phyloP scores from a whole-genome alignment of 2,113 vertebrate species.

The Fregetta grallaria region DNA sequence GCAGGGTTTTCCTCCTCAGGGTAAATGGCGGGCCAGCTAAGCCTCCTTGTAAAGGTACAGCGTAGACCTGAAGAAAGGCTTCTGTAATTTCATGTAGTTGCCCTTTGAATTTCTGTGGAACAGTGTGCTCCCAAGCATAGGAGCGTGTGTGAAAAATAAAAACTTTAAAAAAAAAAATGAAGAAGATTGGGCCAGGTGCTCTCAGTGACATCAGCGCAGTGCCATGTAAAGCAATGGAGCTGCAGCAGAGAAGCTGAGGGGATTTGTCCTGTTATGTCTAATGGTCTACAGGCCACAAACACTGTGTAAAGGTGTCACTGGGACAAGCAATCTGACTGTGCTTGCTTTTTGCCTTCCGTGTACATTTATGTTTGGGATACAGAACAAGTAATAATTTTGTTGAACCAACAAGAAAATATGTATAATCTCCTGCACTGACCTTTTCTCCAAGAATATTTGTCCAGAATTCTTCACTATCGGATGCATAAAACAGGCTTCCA shows the following conservation, averaged over 20 bases:
- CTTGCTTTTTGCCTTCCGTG: constrained; percentile 23
- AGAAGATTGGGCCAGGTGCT: neutral
- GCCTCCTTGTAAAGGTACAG: constrained; percentile 1
- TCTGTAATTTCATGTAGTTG: constrained; percentile 28
- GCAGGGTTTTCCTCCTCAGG: constrained; percentile 1
- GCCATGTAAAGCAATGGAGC: neutral
- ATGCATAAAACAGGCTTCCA: neutral
- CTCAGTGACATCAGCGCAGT: neutral
- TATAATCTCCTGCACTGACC: neutral
- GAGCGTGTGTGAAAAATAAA: neutral
- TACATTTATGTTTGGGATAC: constrained; percentile 11
- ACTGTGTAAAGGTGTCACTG: constrained; percentile 55
- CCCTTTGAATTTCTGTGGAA: constrained; percentile 41
- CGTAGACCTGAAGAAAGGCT: constrained; percentile 30
- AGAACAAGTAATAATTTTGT: neutral
- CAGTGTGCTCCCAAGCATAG: neutral
- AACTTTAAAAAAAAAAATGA: neutral
- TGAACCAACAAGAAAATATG: neutral
- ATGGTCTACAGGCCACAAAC: constrained; percentile 22
- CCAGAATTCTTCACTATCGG: neutral
- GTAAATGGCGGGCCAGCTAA: neutral
- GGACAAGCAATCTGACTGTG: neutral
- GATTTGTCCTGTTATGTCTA: neutral
- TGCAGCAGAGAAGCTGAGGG: neutral
- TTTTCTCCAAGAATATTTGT: neutral